Conservation (phyloP, 2,797 vertebrate species). For the Salmo trutta region DNA sequence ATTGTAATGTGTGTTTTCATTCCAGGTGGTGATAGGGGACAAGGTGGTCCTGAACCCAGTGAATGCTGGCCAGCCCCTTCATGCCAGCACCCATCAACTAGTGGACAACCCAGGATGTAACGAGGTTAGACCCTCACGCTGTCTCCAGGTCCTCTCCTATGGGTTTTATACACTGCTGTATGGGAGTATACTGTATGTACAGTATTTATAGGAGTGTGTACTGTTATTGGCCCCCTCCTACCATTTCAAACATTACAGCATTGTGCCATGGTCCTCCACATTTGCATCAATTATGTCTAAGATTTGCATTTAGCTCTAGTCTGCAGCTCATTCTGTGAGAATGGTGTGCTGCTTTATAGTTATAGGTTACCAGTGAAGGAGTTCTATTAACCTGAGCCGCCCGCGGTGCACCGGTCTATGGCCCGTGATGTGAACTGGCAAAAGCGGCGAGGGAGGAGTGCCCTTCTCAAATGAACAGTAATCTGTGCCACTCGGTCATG, state of each 20-base stretch:
- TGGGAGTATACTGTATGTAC: slow-evolving; percentile 6
- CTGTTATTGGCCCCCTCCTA: not conserved
- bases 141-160: slow-evolving; percentile 3
- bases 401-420: too few species aligned
- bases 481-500: too few species aligned
- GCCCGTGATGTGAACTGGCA: too few species aligned
- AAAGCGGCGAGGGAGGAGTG: too few species aligned
- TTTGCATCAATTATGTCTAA: not conserved
- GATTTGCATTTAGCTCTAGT: not conserved
- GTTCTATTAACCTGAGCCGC: not conserved
- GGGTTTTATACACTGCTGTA: not conserved
- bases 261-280: not conserved
- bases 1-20: slow-evolving; percentile 19
- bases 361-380: not conserved
- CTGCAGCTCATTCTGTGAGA: not conserved
- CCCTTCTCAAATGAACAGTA: too few species aligned
- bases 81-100: slow-evolving; percentile 94
- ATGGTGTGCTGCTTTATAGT: not conserved
- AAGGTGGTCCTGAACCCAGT: slow-evolving; percentile 98
- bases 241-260: slow-evolving; percentile 30
- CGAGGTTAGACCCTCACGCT: slow-evolving; percentile 78
- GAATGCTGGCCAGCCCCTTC: slow-evolving; percentile 96
- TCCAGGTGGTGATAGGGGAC: slow-evolving; percentile 96
- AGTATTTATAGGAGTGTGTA: not conserved
- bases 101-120: slow-evolving; percentile 97